Base-by-base conservation (phyloP, 1,140 invertebrate species). In the Bombus confusus region DNA sequence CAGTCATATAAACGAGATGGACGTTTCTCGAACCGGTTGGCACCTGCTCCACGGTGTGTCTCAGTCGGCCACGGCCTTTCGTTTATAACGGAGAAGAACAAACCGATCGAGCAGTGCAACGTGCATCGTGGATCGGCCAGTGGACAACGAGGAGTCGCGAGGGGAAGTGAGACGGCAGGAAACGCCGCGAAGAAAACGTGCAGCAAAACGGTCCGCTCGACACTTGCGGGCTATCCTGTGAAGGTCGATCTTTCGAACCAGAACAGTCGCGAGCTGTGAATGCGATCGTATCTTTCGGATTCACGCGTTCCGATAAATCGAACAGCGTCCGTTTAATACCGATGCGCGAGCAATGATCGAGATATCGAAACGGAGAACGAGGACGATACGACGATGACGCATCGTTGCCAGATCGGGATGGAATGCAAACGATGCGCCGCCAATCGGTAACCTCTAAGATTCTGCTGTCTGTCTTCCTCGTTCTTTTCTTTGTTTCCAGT, bases 21-120 rank as follows among this genome's bases (percentile, higher is more conserved):
- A 90, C 73, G 85, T 90, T 90, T 87, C 88, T 87, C 89, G 89
- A 90, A 90, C 89, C 89, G 89, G 89, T 90, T 90, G 88, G 86
- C 89, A 90, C 86, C 89, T 90, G 89, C 90, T 90, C 71, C 69
- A 82, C 82, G 9, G 82, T 79, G 80, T 79, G 71, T 86, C 86
- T 68, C 75, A 85, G 88, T 88, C 80, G 88, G 83, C 83, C 76
- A 88, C 76, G 78, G 57, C 68, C 85, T 89, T 89, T 80, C 78
- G 41, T 88, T 76, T 88, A 79, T 88, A 88, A 78, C 75, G 87
- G 75, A 80, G 81, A 83, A 59, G 59, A 88, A 75, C 57, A 64
- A 69, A 80, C 79, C 66, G 82, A 82, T 82, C 72, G 77, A 25
- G 52, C 43, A 25, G 72, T 39, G 76, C 57, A 78, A 28, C 22